These are phyloP conservation scores for Plebejus argus DNA, from an alignment of 2,888 invertebrate genomes.

Conservation along the genomic window DNA sequence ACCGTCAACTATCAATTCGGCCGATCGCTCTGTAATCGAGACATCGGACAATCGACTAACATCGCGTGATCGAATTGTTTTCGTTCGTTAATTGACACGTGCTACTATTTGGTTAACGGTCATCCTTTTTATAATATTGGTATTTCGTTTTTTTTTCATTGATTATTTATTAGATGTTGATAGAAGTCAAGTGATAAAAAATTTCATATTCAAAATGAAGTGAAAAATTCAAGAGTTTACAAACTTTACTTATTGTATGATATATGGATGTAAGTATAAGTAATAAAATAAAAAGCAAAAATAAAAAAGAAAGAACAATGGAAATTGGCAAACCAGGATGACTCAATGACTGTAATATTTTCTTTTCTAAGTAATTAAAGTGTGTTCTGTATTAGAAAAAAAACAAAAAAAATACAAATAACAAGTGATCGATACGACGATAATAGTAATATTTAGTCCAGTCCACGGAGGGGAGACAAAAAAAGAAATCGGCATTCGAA, in stretches of 20 bases:
- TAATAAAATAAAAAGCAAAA: no score
- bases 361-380: background rate
- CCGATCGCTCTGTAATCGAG: constrained; percentile 55
- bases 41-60: constrained; percentile 52
- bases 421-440: constrained; percentile 15
- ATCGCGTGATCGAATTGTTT: constrained; percentile 35
- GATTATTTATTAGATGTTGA: background rate
- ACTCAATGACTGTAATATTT: background rate
- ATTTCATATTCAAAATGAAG: no score
- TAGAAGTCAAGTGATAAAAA: background rate
- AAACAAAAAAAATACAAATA: background rate
- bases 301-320: no score
- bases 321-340: no score
- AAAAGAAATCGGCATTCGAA: constrained; percentile 58
- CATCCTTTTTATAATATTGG: background rate
- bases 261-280: no score
- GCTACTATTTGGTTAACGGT: constrained; percentile 38
- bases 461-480: constrained; percentile 51
- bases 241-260: no score
- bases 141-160: background rate
- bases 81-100: constrained; percentile 56
- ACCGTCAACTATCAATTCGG: constrained; percentile 27
- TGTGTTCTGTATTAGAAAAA: background rate
- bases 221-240: no score
- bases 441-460: constrained; percentile 43